These are phyloP conservation scores for Strix uralensis DNA, from an alignment of 2,113 vertebrate species.

Conservation along the genomic window DNA sequence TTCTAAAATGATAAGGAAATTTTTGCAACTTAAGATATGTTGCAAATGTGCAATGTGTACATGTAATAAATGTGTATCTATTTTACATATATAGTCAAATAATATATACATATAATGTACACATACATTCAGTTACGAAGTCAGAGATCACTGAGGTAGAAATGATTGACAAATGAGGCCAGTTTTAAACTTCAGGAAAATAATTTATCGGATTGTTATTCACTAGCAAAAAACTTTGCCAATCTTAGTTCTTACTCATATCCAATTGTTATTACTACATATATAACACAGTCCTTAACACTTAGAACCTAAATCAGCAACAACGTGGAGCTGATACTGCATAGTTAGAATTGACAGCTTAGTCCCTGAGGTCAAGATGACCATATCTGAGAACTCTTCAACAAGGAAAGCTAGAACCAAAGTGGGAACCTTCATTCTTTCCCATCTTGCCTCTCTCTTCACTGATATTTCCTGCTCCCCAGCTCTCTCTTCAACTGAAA, in stretches of 20 bases:
- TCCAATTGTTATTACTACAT: background rate
- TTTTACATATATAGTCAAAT: background rate
- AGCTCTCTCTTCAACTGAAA: background rate
- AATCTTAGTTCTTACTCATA: background rate
- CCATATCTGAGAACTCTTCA: accelerated
- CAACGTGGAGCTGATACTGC: background rate
- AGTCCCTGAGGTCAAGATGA: background rate
- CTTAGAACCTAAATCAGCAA: background rate
- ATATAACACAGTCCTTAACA: background rate
- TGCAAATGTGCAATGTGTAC: background rate
- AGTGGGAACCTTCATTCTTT: background rate
- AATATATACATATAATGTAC: accelerated
- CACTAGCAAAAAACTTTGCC: background rate
- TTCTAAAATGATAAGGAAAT: background rate
- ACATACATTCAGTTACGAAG: background rate
- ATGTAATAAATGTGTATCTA: background rate
- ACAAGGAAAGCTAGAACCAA: background rate
- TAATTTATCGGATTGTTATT: background rate
- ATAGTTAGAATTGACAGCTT: background rate
- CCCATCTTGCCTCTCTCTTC: background rate
- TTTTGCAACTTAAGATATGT: background rate
- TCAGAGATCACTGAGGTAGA: background rate
- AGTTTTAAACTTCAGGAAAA: background rate
- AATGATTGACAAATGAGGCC: background rate
- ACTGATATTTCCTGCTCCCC: background rate